These are phyloP conservation scores for Acanthaster planci DNA, from an alignment of 35 echinoderm and acorn worm species.

Conservation along the genomic window DNA sequence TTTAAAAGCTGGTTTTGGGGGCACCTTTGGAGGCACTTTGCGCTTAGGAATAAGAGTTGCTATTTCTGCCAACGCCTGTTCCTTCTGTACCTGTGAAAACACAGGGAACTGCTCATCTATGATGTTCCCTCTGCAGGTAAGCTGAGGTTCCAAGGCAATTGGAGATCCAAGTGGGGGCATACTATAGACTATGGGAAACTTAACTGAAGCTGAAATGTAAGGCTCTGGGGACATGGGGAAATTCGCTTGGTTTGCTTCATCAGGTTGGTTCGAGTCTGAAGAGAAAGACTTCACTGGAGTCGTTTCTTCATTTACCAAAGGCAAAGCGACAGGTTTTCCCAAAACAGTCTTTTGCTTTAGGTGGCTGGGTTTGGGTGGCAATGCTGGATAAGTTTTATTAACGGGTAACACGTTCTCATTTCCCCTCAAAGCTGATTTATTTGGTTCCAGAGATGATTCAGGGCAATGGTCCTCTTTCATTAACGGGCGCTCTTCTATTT, in stretches of 20 bases:
- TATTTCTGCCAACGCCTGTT: neutral
- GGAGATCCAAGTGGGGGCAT: neutral
- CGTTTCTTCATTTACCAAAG: neutral
- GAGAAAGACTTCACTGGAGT: neutral
- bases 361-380: neutral
- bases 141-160: neutral
- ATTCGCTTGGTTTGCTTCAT: neutral
- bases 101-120: constrained; percentile 16
- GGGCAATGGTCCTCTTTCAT: neutral
- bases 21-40: neutral
- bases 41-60: neutral
- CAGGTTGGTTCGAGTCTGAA: neutral
- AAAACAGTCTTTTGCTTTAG: neutral
- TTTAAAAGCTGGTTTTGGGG: neutral
- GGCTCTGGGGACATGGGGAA: neutral
- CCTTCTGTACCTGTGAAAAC: neutral
- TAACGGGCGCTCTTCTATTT: neutral
- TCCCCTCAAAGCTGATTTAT: neutral
- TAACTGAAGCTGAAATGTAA: constrained; percentile 21
- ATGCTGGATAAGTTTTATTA: neutral
- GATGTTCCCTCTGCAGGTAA: neutral
- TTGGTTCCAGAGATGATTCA: neutral
- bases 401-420: neutral
- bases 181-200: neutral
- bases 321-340: neutral